Evolutionary conservation across 1,140 invertebrate species (phyloP).

Genomic region (Gonioctena quinquepunctata): DNA sequence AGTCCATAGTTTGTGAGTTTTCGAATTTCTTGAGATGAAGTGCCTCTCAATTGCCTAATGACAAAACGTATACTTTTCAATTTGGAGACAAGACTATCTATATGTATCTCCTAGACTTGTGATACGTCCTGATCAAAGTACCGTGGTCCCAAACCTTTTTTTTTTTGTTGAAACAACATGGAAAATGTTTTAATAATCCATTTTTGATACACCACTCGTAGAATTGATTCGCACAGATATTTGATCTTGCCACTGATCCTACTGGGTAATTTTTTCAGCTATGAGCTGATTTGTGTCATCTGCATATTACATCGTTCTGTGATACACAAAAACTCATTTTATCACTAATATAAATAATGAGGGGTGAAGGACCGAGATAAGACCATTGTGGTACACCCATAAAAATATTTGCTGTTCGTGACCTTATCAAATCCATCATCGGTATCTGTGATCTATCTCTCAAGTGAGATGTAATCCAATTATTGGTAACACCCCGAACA

Average conservation of each 20-base stretch:
- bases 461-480: no score
- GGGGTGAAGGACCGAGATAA: not conserved
- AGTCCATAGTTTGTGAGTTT: not conserved
- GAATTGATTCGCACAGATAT: no score
- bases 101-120: conserved; percentile 9
- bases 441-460: not conserved
- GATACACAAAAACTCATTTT: not conserved
- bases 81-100: conserved; percentile 18
- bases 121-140: not conserved
- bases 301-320: not conserved
- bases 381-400: not conserved
- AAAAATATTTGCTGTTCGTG: not conserved
- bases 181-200: not conserved
- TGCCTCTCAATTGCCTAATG: conserved; percentile 12
- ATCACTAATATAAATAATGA: not conserved
- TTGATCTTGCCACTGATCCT: no score
- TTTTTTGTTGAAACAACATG: not conserved
- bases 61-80: conserved; percentile 22
- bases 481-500: no score
- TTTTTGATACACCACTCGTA: no score
- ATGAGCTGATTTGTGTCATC: no score
- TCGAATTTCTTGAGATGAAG: not conserved
- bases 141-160: not conserved
- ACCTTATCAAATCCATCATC: not conserved
- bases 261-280: no score